Base-by-base conservation (phyloP, 2,797 vertebrate species). In the Rhadinocentrus ornatus region DNA sequence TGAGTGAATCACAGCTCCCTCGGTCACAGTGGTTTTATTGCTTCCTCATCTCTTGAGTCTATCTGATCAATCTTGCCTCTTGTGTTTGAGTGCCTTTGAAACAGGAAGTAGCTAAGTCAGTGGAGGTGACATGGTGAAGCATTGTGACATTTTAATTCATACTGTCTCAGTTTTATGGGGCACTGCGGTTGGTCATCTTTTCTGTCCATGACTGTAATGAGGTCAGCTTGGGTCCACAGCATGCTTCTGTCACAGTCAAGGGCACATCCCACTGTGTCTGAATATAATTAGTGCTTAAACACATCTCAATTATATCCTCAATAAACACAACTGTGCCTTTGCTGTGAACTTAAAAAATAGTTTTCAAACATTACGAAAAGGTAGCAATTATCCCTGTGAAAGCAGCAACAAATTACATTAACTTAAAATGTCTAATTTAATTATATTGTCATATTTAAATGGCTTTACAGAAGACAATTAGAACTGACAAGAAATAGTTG, bases 121-220 rank as follows among this genome's bases (percentile, higher is more conserved):
- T 70, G 24, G 32, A 46, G 57, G 50, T 75, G 72, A 78, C 69
- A 64, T 24, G 34, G 6, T 41, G 67, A 72, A 61, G 52, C 64
- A 65, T 67, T 1, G 52, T 75, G 66, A 79, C 78, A 83, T 87
- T 85, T 89, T 81, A 72, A 88, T 86, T 82, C 77, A 71, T 63
- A 26, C 61, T 27, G 44, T 60, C 65, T 83, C 54, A 7, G 12
- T 74, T 82, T 89, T 77, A 75, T 74, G 31, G 56, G 63, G 71
- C 48, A 31, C 61, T 72, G 62, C 69, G 58, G 69, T 66, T 69
- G 81, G 60, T 24, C 62, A 57, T 74, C 44, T 76, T 48, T 55
- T 57, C 69, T 48, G 69, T 59, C 41, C 50, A 16, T 63, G 68
- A 58, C 77, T 46, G 16, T 83, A 82, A 83, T 84, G 79, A 83